Evolutionary conservation across 2,888 invertebrate genomes (phyloP).

Genomic region (Homarus gammarus): DNA sequence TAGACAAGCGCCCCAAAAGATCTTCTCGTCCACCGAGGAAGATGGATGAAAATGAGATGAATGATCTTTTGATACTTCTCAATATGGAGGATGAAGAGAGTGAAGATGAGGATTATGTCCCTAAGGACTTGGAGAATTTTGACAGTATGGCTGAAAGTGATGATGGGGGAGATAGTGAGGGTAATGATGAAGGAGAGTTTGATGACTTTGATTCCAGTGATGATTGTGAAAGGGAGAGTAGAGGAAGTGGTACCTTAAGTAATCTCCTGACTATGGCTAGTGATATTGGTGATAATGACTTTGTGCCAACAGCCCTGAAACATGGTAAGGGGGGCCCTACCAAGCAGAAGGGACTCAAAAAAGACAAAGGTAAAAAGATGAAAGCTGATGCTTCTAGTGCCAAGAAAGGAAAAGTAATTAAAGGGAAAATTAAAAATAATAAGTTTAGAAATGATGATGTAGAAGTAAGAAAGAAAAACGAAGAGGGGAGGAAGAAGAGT

Average conservation of each 20-base stretch:
- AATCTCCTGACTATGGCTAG: conserved; percentile 38
- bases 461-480: conserved; percentile 9
- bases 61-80: conserved; percentile 73
- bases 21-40: conserved; percentile 65
- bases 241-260: conserved; percentile 29
- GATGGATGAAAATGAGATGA: conserved; percentile 72
- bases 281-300: conserved; percentile 46
- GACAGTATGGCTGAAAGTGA: conserved; percentile 63
- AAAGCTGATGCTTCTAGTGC: conserved; percentile 38
- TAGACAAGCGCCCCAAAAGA: conserved; percentile 69
- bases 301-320: conserved; percentile 22
- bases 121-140: conserved; percentile 56
- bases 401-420: conserved; percentile 50
- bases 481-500: conserved; percentile 30
- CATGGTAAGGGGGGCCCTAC: conserved; percentile 35
- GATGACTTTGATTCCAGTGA: conserved; percentile 21
- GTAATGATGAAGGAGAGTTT: conserved; percentile 25
- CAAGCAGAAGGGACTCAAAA: conserved; percentile 54
- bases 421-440: conserved; percentile 36
- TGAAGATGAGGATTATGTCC: conserved; percentile 76
- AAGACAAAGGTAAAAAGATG: conserved; percentile 49
- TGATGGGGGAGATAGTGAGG: conserved; percentile 46
- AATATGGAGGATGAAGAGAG: conserved; percentile 76
- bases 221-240: conserved; percentile 32
- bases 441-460: conserved; percentile 33